Conservation (phyloP, 2,888 invertebrate genomes). For the Argyresthia goedartella region DNA sequence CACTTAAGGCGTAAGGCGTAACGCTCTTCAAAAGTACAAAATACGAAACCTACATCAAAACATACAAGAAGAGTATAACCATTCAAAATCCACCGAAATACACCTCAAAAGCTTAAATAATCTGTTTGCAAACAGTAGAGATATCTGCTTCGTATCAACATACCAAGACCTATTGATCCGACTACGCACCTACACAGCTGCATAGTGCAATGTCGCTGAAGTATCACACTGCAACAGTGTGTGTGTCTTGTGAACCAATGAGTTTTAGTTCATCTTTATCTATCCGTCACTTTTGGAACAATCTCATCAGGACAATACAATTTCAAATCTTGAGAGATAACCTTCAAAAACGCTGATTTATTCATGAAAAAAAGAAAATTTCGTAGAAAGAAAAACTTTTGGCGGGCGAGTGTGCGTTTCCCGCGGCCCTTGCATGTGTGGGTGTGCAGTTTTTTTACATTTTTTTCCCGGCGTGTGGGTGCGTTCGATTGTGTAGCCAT, state of each 20-base stretch:
- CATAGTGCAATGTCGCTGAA: conserved; percentile 47
- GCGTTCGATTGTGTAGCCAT: conserved; percentile 59
- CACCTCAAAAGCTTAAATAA: too few relatives aligned
- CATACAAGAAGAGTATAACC: too few relatives aligned
- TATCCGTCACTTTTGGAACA: conserved; percentile 43
- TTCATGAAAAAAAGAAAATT: too few relatives aligned
- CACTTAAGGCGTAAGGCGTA: too few relatives aligned
- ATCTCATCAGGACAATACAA: conserved; percentile 16
- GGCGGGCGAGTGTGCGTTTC: not conserved
- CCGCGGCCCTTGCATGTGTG: conserved; percentile 21
- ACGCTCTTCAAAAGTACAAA: too few relatives aligned
- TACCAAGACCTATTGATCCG: conserved; percentile 28
- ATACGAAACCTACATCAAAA: too few relatives aligned
- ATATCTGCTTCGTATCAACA: too few relatives aligned
- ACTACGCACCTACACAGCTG: conserved; percentile 37
- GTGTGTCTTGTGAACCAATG: conserved; percentile 54
- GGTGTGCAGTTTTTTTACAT: conserved; percentile 61
- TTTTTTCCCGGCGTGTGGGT: conserved; percentile 67
- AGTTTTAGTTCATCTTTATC: conserved; percentile 51
- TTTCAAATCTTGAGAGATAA: too few relatives aligned
- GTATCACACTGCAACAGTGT: conserved; percentile 29
- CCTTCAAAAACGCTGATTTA: too few relatives aligned
- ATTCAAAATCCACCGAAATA: too few relatives aligned
- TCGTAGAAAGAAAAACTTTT: too few relatives aligned
- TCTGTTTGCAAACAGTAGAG: too few relatives aligned